Evolutionary conservation across 2,113 vertebrate genomes (phyloP).

Genomic region (Melanotaenia duboulayi): DNA sequence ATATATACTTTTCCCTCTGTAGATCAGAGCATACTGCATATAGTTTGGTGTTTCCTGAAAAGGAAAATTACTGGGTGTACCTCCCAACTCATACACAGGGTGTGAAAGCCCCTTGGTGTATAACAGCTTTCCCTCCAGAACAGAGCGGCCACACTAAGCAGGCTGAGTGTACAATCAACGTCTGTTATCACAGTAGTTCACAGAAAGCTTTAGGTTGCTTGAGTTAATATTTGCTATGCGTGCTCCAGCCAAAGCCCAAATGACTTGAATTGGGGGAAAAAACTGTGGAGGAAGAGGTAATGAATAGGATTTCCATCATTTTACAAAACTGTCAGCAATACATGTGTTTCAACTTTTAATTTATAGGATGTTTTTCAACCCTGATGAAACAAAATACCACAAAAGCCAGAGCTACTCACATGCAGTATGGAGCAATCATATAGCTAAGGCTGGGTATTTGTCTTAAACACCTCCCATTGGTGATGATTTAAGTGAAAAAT

Average conservation of each 20-base stretch:
- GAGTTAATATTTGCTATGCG: slow-evolving; percentile 83
- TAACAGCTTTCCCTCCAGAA: slow-evolving; percentile 66
- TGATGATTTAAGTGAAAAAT: slow-evolving; percentile 86
- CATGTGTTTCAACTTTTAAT: slow-evolving; percentile 89
- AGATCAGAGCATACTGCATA: slow-evolving; percentile 44
- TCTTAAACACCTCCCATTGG: slow-evolving; percentile 87
- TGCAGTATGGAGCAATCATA: slow-evolving; percentile 85
- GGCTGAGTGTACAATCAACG: slow-evolving; percentile 55
- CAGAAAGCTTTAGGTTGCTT: slow-evolving; percentile 80
- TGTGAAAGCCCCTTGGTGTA: slow-evolving; percentile 71
- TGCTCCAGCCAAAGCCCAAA: slow-evolving; percentile 80
- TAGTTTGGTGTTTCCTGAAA: slow-evolving; percentile 61
- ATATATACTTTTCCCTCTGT: slow-evolving; percentile 19
- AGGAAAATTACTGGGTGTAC: slow-evolving; percentile 81
- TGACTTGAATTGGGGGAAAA: slow-evolving; percentile 78
- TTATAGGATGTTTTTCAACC: slow-evolving; percentile 94
- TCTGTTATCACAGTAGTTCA: slow-evolving; percentile 73
- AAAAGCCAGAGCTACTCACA: slow-evolving; percentile 87
- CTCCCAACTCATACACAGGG: slow-evolving; percentile 53
- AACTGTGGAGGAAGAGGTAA: slow-evolving; percentile 81
- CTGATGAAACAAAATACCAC: slow-evolving; percentile 94
- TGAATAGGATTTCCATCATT: slow-evolving; percentile 90
- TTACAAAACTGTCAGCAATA: slow-evolving; percentile 91
- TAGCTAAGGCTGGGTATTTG: slow-evolving; percentile 85
- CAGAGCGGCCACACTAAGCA: slow-evolving; percentile 65